Evolutionary conservation across 2,888 invertebrate genomes (phyloP).

Genomic region (Limnephilus lunatus): DNA sequence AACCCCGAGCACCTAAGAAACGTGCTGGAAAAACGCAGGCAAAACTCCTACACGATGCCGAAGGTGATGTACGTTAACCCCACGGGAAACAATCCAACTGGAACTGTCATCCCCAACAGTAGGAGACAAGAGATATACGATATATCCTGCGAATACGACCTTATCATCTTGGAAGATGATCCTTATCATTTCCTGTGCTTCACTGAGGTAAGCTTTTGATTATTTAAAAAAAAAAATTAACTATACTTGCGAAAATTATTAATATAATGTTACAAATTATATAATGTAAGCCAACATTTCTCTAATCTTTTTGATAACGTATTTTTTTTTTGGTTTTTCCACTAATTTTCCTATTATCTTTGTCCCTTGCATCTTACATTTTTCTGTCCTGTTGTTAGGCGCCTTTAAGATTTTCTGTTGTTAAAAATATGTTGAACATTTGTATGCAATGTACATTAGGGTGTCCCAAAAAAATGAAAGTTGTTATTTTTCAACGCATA

Average conservation of each 20-base stretch:
- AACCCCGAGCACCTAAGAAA: slow-evolving; percentile 79
- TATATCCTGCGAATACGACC: slow-evolving; percentile 85
- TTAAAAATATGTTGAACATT: too few relatives aligned
- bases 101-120: slow-evolving; percentile 81
- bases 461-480: too few relatives aligned
- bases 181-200: slow-evolving; percentile 89
- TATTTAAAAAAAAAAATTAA: too few relatives aligned
- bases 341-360: not conserved
- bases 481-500: too few relatives aligned
- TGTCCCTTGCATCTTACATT: too few relatives aligned
- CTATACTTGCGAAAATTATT: too few relatives aligned
- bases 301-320: not conserved
- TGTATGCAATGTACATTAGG: too few relatives aligned
- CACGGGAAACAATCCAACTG: slow-evolving; percentile 87
- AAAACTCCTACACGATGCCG: slow-evolving; percentile 80
- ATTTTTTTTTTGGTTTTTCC: not conserved
- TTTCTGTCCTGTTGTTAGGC: too few relatives aligned
- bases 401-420: too few relatives aligned
- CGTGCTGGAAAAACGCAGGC: slow-evolving; percentile 76
- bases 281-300: not conserved
- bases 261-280: not conserved
- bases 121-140: slow-evolving; percentile 84
- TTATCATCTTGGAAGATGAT: slow-evolving; percentile 89
- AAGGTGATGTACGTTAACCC: slow-evolving; percentile 86
- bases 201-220: slow-evolving; percentile 75